These are phyloP conservation scores for Eulemur coronatus DNA, from an alignment of 2,797 vertebrate species.

Conservation along the genomic window DNA sequence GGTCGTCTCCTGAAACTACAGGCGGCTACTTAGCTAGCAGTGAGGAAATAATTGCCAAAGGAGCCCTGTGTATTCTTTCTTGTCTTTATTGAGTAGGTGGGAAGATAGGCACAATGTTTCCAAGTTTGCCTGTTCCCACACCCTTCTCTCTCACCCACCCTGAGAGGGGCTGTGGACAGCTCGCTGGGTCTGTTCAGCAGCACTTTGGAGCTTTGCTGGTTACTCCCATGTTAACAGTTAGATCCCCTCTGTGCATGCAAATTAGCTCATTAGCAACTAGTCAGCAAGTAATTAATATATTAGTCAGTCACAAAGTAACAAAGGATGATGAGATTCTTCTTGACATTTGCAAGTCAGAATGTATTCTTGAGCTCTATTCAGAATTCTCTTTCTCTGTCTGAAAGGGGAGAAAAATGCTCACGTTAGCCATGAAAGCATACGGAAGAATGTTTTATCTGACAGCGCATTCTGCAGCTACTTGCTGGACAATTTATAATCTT, in stretches of 20 bases:
- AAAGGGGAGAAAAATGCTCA: background rate
- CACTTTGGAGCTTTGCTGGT: background rate
- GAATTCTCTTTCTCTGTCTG: background rate
- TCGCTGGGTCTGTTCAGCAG: background rate
- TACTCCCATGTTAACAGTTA: background rate
- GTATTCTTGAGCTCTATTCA: background rate
- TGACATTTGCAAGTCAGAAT: background rate
- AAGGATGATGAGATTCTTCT: background rate
- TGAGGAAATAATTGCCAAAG: background rate
- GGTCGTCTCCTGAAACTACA: background rate
- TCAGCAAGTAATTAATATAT: background rate
- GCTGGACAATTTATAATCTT: background rate
- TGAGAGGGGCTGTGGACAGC: background rate
- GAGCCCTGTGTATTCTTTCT: too few relatives aligned
- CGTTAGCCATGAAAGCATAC: background rate
- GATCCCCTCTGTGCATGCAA: background rate
- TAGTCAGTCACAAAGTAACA: background rate
- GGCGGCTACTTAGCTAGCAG: accelerated
- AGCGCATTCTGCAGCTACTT: background rate
- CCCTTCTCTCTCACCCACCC: background rate
- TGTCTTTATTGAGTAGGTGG: background rate
- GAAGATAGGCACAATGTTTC: background rate
- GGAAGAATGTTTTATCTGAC: background rate
- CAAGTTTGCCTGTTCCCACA: background rate
- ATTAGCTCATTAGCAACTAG: background rate